Conservation (phyloP, 2,797 vertebrate genomes). For the Amblyraja radiata region DNA sequence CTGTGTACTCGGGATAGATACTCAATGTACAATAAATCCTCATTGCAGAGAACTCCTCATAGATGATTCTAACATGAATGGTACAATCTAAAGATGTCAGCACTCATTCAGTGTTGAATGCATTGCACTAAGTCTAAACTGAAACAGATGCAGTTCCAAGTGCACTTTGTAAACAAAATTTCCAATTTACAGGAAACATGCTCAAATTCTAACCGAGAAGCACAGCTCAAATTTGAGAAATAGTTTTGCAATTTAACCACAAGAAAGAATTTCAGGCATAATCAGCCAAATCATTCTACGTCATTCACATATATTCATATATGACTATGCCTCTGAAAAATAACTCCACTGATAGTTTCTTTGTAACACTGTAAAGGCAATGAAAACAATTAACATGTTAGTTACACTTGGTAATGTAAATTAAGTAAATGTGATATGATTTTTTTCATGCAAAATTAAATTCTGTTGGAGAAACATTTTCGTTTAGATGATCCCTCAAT, state of each 20-base stretch:
- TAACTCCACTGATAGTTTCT: background rate
- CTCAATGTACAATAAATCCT: background rate
- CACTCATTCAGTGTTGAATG: background rate
- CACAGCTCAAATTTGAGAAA: background rate
- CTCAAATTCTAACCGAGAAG: background rate
- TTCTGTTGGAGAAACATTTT: background rate
- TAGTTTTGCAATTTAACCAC: background rate
- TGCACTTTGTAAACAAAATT: background rate
- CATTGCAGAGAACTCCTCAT: background rate
- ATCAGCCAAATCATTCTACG: background rate
- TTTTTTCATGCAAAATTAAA: background rate
- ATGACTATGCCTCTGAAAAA: background rate
- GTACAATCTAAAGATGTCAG: constrained; percentile 15
- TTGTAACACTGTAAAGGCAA: background rate
- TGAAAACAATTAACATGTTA: constrained; percentile 2
- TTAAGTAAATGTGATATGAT: background rate
- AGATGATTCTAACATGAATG: background rate
- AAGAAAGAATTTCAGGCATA: background rate
- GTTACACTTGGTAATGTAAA: background rate
- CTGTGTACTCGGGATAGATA: background rate
- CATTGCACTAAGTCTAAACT: constrained; percentile 20
- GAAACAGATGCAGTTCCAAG: background rate
- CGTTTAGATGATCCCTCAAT: background rate
- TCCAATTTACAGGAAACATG: background rate
- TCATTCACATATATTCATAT: background rate